phyloP scores from a whole-genome alignment of 2,888 invertebrate genomes.

The Willowsia nigromaculata region DNA sequence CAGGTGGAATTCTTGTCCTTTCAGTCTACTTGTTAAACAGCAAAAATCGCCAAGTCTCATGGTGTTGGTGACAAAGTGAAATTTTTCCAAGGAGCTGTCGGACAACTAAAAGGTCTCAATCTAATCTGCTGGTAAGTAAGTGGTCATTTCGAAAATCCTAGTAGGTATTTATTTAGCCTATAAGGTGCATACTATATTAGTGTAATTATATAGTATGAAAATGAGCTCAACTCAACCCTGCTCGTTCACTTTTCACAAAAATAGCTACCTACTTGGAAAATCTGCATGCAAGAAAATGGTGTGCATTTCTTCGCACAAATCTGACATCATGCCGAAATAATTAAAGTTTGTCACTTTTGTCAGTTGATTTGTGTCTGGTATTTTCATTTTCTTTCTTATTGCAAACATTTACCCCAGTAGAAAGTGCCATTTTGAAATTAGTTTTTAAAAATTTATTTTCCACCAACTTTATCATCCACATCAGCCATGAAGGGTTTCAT shows the following conservation, averaged over 20 bases:
- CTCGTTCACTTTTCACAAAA: slow-evolving; percentile 23
- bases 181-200: not conserved
- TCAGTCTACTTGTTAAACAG: not conserved
- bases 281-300: not conserved
- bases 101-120: not conserved
- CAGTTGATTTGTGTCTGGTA: not conserved
- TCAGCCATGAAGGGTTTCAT: not conserved
- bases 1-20: slow-evolving; percentile 38
- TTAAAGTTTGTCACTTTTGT: not conserved
- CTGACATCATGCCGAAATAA: slow-evolving; percentile 8
- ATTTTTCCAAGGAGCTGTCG: not conserved
- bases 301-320: not conserved
- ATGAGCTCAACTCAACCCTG: not conserved
- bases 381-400: not conserved
- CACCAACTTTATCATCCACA: not conserved
- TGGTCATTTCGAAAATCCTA: not conserved
- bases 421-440: slow-evolving; percentile 8
- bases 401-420: not conserved
- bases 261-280: no score
- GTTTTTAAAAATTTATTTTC: not conserved
- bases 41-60: not conserved
- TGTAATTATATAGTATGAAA: not conserved
- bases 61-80: slow-evolving; percentile 17
- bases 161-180: not conserved
- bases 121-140: not conserved